Conservation (phyloP, 1,140 invertebrate species). For the Conus betulinus region DNA sequence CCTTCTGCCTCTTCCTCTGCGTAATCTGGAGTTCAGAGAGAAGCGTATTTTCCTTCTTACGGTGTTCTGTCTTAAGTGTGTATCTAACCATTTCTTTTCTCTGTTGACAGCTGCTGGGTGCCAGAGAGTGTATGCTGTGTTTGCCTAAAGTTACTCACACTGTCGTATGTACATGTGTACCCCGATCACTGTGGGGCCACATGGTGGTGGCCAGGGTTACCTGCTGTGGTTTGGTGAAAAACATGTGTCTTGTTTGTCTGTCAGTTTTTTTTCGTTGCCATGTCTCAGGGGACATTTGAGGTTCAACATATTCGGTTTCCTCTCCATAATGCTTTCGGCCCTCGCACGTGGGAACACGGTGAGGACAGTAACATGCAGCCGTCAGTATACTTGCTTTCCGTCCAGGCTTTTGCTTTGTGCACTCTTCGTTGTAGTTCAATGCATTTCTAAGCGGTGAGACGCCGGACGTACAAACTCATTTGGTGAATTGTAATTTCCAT, state of each 20-base stretch:
- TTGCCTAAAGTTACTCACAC: constrained; percentile 21
- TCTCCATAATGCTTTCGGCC: no score
- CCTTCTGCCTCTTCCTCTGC: background rate
- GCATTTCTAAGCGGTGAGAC: no score
- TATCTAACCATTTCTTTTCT: constrained; percentile 16
- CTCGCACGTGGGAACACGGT: no score
- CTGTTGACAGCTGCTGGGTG: constrained; percentile 21
- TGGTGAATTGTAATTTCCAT: no score
- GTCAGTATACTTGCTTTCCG: no score
- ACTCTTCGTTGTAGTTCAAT: no score
- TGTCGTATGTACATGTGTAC: constrained; percentile 23
- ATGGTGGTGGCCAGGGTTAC: background rate
- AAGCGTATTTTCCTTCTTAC: background rate
- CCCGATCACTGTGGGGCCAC: background rate
- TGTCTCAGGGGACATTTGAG: background rate
- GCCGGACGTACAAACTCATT: no score
- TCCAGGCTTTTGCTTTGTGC: no score
- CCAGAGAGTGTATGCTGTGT: background rate
- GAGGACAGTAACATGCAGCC: no score
- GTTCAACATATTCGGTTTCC: no score
- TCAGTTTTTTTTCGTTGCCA: background rate
- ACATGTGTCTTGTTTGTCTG: background rate
- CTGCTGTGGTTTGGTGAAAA: background rate
- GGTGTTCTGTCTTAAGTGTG: no score
- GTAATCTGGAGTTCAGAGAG: background rate